Percentiles rank a stretch among this genome's conserved stretches.
phyloP scores from a whole-genome alignment of 2,797 vertebrate genomes.

The Micromesistius poutassou region DNA sequence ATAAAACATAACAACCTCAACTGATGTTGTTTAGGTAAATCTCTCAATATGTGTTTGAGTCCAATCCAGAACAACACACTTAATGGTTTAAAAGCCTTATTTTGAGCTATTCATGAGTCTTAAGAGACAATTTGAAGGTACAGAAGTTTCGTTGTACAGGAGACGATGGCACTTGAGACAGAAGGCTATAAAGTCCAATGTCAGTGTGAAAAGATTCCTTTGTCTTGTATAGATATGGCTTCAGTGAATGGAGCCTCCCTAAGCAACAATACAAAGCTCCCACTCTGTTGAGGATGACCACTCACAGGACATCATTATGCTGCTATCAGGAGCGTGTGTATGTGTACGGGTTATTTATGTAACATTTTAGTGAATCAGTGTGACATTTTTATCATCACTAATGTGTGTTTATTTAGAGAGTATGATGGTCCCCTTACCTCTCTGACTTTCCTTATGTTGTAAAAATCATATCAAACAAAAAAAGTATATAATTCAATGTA shows the following conservation, averaged over 20 bases:
- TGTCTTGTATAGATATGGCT: constrained; percentile 50
- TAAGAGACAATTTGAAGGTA: constrained; percentile 39
- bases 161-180: constrained; percentile 52
- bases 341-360: background rate
- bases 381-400: background rate
- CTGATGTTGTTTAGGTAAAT: constrained; percentile 4
- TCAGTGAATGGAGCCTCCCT: constrained; percentile 41
- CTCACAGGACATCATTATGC: constrained; percentile 14
- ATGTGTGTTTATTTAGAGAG: background rate
- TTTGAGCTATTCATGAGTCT: constrained; percentile 10
- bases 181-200: constrained; percentile 48
- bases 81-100: constrained; percentile 34
- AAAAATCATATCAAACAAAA: background rate
- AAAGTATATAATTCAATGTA: background rate
- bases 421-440: background rate
- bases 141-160: constrained; percentile 49
- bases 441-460: background rate
- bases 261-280: constrained; percentile 43
- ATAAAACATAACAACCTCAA: background rate
- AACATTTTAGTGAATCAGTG: background rate
- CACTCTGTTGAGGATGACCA: constrained; percentile 26
- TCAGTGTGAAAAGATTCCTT: constrained; percentile 58
- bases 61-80: constrained; percentile 14
- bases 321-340: background rate
- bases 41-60: constrained; percentile 19